These are phyloP conservation scores for Xiphorhynchus erythropygius DNA, from an alignment of 2,797 vertebrate species.

Conservation along the genomic window DNA sequence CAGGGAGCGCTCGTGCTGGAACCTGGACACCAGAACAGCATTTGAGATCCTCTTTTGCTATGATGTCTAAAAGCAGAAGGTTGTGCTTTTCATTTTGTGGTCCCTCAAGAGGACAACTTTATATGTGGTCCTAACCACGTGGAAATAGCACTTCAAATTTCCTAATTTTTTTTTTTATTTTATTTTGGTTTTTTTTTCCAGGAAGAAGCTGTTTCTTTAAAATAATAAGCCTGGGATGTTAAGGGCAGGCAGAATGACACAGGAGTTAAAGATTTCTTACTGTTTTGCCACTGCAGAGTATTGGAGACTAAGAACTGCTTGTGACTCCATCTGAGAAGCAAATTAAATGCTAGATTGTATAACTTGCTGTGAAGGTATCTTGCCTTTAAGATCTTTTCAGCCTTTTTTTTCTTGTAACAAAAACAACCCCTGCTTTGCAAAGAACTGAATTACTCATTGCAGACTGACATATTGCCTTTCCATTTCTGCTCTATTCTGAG, in stretches of 20 bases:
- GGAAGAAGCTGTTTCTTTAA: background rate
- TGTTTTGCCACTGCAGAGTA: background rate
- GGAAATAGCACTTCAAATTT: background rate
- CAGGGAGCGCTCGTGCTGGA: rapidly evolving
- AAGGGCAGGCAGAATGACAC: background rate
- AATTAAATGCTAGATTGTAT: background rate
- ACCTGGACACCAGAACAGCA: background rate
- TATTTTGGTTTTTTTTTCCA: background rate
- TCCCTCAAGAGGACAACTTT: background rate
- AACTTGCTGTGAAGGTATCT: background rate
- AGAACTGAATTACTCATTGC: constrained; percentile 24
- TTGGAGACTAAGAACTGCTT: background rate
- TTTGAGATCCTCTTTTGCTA: background rate
- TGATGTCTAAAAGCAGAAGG: background rate
- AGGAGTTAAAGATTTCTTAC: background rate
- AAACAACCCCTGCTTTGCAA: background rate
- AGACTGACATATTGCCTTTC: constrained; percentile 35
- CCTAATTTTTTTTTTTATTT: background rate
- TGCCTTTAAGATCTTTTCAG: background rate
- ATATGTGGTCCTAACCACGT: background rate
- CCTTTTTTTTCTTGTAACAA: background rate
- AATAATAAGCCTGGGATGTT: background rate
- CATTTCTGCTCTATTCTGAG: constrained; percentile 48
- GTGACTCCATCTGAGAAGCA: background rate
- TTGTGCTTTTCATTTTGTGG: background rate